Evolutionary conservation across 2,888 invertebrate species (phyloP), one percentile per base, ranked within the genome.

Genomic region (Blomia tropicalis): DNA sequence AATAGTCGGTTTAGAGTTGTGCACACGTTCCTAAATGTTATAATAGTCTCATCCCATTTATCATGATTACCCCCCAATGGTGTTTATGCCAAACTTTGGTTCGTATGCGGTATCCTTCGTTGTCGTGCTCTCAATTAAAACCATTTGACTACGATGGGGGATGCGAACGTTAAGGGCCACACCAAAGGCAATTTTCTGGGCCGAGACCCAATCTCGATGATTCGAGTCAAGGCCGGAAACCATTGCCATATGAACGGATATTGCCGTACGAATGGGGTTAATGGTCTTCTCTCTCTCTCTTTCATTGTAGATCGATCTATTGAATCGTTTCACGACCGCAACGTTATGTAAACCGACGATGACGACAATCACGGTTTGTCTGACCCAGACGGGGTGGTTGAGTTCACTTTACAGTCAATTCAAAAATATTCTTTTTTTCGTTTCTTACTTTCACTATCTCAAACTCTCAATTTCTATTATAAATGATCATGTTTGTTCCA

Each of bases 61-160:
- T 47, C 51, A 47, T 47, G 51, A 47, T 47, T 47, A 47, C 23
- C 23, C n/a, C n/a, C 51, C 51, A 47, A 47, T 47, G 51, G 11
- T 14, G 27, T 27, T 47, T 7, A 17, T 14, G 41, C 41, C 41
- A 41, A n/a, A n/a, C n/a, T n/a, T n/a, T n/a, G n/a, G n/a, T n/a
- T n/a, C n/a, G n/a, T n/a, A n/a, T n/a, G n/a, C n/a, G n/a, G n/a
- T n/a, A n/a, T n/a, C n/a, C n/a, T n/a, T n/a, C n/a, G n/a, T n/a
- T n/a, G n/a, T n/a, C n/a, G 41, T 41, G 14, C n/a, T 41, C 41
- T 41, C 41, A 47, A 47, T 47, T 47, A 47, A 47, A 47, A n/a
- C 36, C 51, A 47, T 11, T 47, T n/a, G n/a, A n/a, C n/a, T n/a
- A n/a, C n/a, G n/a, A n/a, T n/a, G n/a, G n/a, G n/a, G n/a, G n/a